phyloP scores from a whole-genome alignment of 2,113 vertebrate species.

The Lasiurus borealis region DNA sequence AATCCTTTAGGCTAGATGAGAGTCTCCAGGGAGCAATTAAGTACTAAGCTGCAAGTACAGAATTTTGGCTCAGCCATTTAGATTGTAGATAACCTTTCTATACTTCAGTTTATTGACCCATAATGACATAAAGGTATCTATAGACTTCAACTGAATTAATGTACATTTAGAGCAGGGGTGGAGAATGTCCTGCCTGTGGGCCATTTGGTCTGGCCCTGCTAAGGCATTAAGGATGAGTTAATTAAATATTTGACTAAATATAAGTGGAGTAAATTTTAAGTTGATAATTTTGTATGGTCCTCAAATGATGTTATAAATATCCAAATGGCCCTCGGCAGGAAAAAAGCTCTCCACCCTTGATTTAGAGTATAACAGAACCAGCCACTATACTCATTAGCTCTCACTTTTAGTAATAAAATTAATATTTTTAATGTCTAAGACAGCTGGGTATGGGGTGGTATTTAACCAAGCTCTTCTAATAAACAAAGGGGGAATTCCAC shows the following conservation, averaged over 20 bases:
- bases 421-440: neutral
- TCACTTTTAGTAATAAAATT: slow-evolving; percentile 50
- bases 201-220: too few relatives aligned
- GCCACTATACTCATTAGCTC: neutral
- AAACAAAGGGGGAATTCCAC: neutral
- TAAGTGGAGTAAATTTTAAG: too few relatives aligned
- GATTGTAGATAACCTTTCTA: neutral
- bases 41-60: neutral
- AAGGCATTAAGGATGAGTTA: too few relatives aligned
- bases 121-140: neutral
- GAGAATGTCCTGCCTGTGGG: too few relatives aligned
- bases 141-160: neutral
- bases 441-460: neutral
- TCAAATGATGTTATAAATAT: too few relatives aligned
- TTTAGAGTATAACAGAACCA: neutral
- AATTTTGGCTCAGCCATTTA: slow-evolving; percentile 6
- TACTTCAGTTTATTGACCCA: neutral
- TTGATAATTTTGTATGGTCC: too few relatives aligned
- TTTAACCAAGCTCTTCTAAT: neutral
- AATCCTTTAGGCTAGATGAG: neutral
- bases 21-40: neutral
- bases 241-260: too few relatives aligned
- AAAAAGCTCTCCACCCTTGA: neutral
- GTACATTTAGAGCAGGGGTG: neutral
- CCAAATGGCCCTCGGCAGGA: too few relatives aligned